Evolutionary conservation across 2,888 invertebrate genomes (phyloP).

Genomic region (Acleris sparsana): DNA sequence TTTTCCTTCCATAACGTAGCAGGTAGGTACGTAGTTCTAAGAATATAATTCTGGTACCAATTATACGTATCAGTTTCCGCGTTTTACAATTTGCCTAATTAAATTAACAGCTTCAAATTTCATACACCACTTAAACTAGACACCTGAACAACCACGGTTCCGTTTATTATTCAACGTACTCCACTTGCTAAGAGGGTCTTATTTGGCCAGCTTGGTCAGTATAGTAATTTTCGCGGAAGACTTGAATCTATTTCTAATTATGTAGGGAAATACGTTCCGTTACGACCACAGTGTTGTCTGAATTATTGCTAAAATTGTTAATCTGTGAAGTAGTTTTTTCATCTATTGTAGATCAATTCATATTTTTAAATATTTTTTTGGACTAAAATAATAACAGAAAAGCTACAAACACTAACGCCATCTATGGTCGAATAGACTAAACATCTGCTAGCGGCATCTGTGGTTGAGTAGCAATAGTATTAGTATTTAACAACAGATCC

Average conservation of each 20-base stretch:
- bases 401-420: too few relatives aligned
- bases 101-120: constrained; percentile 9
- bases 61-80: not conserved
- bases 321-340: too few relatives aligned
- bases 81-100: constrained; percentile 2
- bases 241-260: not conserved
- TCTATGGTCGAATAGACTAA: too few relatives aligned
- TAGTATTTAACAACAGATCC: not conserved
- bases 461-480: constrained; percentile 12
- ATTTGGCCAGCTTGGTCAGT: not conserved
- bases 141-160: not conserved
- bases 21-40: not conserved
- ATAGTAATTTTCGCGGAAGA: constrained; percentile 12
- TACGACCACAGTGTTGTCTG: not conserved
- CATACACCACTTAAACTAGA: not conserved
- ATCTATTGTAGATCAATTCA: too few relatives aligned
- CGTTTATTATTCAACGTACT: not conserved
- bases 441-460: not conserved
- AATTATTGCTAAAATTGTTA: not conserved
- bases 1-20: too few relatives aligned
- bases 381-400: too few relatives aligned
- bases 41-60: not conserved
- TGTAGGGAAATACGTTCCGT: not conserved
- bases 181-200: constrained; percentile 2
- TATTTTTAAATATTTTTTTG: too few relatives aligned